Evolutionary conservation across 2,113 vertebrate genomes (phyloP).

Genomic region (Pogonocichla stellata): DNA sequence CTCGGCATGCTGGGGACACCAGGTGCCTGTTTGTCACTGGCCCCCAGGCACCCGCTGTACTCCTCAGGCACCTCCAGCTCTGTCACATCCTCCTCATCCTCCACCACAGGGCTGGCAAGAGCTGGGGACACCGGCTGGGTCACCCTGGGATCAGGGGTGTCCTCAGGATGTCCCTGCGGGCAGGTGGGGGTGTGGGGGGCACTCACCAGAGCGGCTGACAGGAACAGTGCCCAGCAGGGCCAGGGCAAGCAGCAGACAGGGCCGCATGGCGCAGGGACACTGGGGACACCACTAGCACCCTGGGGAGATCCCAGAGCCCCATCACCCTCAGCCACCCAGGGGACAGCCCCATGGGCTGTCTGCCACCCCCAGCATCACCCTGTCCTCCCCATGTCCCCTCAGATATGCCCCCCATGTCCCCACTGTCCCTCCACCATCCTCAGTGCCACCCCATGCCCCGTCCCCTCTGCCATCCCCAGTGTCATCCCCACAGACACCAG

Average conservation of each 20-base stretch:
- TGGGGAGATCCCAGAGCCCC: not conserved
- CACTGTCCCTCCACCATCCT: not conserved
- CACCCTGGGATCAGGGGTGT: not conserved
- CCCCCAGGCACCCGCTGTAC: not conserved
- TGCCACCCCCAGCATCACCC: not conserved
- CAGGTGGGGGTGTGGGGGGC: not conserved
- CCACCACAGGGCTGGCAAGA: not conserved
- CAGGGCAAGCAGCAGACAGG: not conserved
- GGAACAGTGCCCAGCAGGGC: not conserved
- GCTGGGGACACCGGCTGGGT: not conserved
- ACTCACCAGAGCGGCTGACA: rapidly evolving
- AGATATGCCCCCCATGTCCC: not conserved
- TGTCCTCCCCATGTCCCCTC: not conserved
- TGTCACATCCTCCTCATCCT: not conserved
- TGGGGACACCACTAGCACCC: no score
- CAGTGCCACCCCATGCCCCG: rapidly evolving
- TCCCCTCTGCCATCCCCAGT: not conserved
- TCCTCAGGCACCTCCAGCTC: not conserved
- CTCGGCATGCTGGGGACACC: rapidly evolving
- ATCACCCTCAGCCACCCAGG: not conserved
- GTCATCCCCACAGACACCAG: not conserved
- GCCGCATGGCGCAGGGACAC: not conserved
- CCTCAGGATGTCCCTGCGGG: rapidly evolving
- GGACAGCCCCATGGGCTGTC: no score
- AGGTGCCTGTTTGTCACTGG: rapidly evolving